Percentiles rank a stretch among this genome's conserved stretches.
These are phyloP conservation scores for Podocnemis expansa DNA, from an alignment of 2,113 vertebrate genomes.

Conservation along the genomic window DNA sequence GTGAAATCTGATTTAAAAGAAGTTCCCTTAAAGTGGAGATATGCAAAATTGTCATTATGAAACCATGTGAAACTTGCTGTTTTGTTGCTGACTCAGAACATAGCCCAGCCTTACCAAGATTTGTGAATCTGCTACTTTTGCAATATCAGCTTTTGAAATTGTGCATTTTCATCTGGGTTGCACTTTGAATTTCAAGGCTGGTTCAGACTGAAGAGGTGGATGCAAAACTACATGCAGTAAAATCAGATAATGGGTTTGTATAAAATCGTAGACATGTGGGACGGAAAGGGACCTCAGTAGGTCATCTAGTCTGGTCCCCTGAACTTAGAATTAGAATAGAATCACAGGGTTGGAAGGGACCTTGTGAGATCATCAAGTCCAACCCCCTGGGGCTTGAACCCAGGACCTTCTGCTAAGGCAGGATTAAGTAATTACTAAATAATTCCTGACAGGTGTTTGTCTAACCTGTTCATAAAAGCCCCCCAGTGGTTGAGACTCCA, in stretches of 20 bases:
- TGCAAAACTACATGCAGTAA: fast-evolving
- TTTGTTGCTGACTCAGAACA: not conserved
- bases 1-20: not conserved
- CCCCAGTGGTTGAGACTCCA: not conserved
- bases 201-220: not conserved
- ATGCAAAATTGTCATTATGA: not conserved
- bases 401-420: too few species aligned
- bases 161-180: not conserved
- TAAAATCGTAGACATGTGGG: not conserved
- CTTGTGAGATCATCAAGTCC: too few species aligned
- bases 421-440: not conserved
- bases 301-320: not conserved
- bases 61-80: not conserved
- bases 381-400: too few species aligned
- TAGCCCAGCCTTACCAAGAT: not conserved
- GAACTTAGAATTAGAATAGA: too few species aligned
- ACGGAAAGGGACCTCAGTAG: not conserved
- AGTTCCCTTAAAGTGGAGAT: not conserved
- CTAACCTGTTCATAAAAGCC: not conserved
- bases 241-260: not conserved
- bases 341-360: too few species aligned
- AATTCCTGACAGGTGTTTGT: not conserved
- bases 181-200: not conserved
- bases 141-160: fast-evolving
- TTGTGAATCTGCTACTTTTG: not conserved